phyloP scores from a whole-genome alignment of 2,888 invertebrate species.

The Melinopterus prodromus region DNA sequence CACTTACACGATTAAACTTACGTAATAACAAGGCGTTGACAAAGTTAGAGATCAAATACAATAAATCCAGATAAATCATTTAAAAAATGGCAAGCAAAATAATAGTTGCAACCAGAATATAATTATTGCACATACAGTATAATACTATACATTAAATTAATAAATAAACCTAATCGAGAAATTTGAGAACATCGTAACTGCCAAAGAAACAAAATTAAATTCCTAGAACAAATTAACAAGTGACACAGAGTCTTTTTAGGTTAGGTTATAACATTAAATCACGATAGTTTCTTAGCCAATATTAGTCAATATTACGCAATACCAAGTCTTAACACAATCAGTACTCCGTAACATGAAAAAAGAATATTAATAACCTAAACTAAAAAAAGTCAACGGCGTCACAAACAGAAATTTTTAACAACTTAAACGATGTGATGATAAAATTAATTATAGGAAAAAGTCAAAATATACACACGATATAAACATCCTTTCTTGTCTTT shows the following conservation, averaged over 20 bases:
- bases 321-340: no score
- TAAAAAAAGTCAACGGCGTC: no score
- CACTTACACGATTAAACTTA: not conserved
- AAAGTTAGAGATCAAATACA: not conserved
- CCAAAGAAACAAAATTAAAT: not conserved
- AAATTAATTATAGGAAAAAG: no score
- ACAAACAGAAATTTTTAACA: no score
- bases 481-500: not conserved
- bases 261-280: not conserved
- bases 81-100: not conserved
- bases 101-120: not conserved
- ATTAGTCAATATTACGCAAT: no score
- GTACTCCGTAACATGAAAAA: no score
- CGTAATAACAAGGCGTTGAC: not conserved
- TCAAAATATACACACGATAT: no score
- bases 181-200: not conserved
- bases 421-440: no score
- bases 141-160: not conserved
- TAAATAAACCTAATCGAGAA: slow-evolving; percentile 4
- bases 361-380: no score
- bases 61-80: not conserved
- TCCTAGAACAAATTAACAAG: not conserved
- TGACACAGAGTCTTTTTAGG: not conserved
- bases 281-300: no score
- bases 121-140: not conserved